Evolutionary conservation across 2,797 vertebrate genomes (phyloP), one percentile per base, ranked within the genome.

Genomic region (Poeciliopsis presidionis): DNA sequence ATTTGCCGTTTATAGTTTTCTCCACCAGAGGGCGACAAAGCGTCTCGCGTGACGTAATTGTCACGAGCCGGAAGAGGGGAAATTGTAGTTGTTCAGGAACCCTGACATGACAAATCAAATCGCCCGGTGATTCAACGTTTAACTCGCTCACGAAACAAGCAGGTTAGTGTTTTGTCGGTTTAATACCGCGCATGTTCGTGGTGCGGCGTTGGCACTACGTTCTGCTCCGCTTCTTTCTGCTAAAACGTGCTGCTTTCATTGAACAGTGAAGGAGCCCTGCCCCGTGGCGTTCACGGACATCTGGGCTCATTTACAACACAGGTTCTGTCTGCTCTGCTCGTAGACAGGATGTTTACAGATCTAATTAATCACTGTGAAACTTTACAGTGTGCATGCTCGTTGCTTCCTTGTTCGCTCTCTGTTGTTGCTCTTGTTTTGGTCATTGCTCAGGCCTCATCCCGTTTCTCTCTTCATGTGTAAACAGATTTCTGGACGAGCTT

Each of bases 101-200:
- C 73, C 77, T 93, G 90, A 89, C 90, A 88, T 88, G 91, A 91
- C 89, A 86, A 87, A 87, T 90, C 86, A 87, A 87, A 80, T 75
- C 72, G 73, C 65, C 39, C 18, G 51, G 61, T 85, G 79, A 85
- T 57, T 75, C 80, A 81, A 78, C 20, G 70, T 1, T 61, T 80
- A 57, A 33, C 28, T 16, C 76, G 33, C 13, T 57, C 2, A 46
- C 61, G 1, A 41, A 39, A 30, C 2, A 41, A 45, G 7, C 81
- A 86, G 85, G 85, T 89, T 57, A 11, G 88, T 80, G 28, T 72
- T 79, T 80, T 12, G 8, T 1, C 1, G 3, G 4, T 28, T 25
- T 1, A 20, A 2, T 5, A 11, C 9, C 0, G 45, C 2, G 0
- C 1, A 5, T 20, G 5, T 36, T 63, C 20, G 11, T 2, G 7